phyloP scores from a whole-genome alignment of 2,888 invertebrate genomes.

The Noctua janthina region DNA sequence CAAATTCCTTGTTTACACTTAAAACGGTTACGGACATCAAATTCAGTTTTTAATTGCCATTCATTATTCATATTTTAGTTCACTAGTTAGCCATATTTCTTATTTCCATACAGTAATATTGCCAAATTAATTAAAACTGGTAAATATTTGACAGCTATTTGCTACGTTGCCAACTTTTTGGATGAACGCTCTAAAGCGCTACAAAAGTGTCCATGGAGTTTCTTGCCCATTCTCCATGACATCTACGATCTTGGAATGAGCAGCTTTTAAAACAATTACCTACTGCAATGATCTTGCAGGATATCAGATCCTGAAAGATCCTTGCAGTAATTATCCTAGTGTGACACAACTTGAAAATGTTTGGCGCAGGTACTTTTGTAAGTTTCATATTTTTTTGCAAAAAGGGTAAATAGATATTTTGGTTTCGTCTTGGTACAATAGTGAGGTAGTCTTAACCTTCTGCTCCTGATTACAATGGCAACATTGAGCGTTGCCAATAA shows the following conservation, averaged over 20 bases:
- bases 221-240: not conserved
- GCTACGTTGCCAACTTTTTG: too few relatives aligned
- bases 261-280: not conserved
- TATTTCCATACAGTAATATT: too few relatives aligned
- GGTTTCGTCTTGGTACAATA: not conserved
- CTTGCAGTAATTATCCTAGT: not conserved
- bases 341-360: not conserved
- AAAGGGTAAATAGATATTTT: not conserved
- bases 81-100: too few relatives aligned
- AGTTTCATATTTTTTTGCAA: not conserved
- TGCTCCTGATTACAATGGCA: not conserved
- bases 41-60: too few relatives aligned
- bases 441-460: not conserved
- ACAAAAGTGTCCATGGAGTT: not conserved
- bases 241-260: not conserved
- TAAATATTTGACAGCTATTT: too few relatives aligned
- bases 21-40: too few relatives aligned
- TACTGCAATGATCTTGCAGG: not conserved
- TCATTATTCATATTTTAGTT: too few relatives aligned
- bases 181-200: too few relatives aligned
- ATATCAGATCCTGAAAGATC: not conserved
- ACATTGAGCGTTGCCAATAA: slow-evolving; percentile 42
- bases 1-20: too few relatives aligned
- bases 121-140: too few relatives aligned
- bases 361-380: not conserved